phyloP scores from a whole-genome alignment of 2,113 vertebrate genomes.

The Rhineura floridana region DNA sequence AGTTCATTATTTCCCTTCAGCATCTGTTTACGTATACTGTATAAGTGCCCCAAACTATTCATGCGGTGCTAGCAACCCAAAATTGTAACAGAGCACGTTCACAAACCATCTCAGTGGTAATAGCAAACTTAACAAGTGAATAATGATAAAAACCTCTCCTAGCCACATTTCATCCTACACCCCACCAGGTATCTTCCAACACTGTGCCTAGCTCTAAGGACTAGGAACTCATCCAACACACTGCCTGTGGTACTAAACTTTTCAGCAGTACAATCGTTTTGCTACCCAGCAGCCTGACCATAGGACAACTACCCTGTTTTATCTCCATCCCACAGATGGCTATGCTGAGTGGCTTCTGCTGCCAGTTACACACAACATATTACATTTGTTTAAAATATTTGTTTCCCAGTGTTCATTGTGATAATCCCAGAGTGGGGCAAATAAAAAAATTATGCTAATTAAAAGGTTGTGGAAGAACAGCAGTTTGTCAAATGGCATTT shows the following conservation, averaged over 20 bases:
- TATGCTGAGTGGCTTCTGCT: not conserved
- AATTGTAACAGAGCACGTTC: not conserved
- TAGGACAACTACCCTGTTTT: not conserved
- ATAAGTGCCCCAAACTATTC: not conserved
- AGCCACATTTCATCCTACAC: not conserved
- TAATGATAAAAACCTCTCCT: not conserved
- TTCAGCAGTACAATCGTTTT: not conserved
- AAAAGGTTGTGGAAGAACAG: not conserved
- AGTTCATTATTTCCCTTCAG: not conserved
- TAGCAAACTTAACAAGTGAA: not conserved
- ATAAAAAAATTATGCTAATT: not conserved
- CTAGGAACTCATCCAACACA: not conserved
- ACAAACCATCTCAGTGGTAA: not conserved
- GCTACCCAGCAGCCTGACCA: not conserved
- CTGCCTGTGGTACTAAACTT: not conserved
- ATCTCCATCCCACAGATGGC: not conserved
- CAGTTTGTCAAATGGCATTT: not conserved
- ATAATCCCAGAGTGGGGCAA: too few species aligned
- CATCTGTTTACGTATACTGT: not conserved
- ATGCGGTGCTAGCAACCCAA: not conserved
- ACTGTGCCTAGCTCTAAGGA: not conserved
- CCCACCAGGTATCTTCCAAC: not conserved
- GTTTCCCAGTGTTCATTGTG: too few species aligned
- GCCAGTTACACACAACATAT: not conserved
- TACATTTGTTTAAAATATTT: not conserved